phyloP scores from a whole-genome alignment of 1,140 invertebrate species.

The Neodiprion lecontei region DNA sequence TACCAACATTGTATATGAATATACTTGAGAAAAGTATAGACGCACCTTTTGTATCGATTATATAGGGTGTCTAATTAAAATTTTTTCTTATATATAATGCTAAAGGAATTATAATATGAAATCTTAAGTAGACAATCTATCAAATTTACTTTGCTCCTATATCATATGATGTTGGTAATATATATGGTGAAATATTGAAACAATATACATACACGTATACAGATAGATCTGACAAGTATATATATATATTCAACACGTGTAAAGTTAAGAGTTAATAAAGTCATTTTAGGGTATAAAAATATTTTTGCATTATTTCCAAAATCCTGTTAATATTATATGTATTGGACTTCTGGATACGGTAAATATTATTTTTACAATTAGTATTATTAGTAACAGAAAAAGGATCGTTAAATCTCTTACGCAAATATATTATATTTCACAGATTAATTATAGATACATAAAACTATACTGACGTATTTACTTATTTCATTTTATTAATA shows the following conservation, averaged over 20 bases:
- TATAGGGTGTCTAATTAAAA: neutral
- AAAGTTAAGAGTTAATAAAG: slow-evolving; percentile 59
- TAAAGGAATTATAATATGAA: neutral
- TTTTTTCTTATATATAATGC: neutral
- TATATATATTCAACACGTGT: slow-evolving; percentile 53
- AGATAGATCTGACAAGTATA: slow-evolving; percentile 43
- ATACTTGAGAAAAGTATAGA: neutral
- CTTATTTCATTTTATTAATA: too few relatives aligned
- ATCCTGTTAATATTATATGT: neutral
- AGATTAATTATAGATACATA: too few relatives aligned
- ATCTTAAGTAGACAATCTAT: neutral
- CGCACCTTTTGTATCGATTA: neutral
- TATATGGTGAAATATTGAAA: slow-evolving; percentile 32
- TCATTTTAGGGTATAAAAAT: slow-evolving; percentile 48
- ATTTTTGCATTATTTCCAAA: neutral
- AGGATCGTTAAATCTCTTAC: too few relatives aligned
- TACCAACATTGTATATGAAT: neutral
- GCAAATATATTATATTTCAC: too few relatives aligned
- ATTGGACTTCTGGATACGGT: too few relatives aligned
- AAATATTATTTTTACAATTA: too few relatives aligned
- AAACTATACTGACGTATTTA: too few relatives aligned
- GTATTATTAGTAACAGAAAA: too few relatives aligned
- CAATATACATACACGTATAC: slow-evolving; percentile 42
- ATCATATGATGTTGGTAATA: slow-evolving; percentile 23
- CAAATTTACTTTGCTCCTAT: slow-evolving; percentile 19